Evolutionary conservation across 2,797 vertebrate genomes (phyloP), one percentile per base, ranked within the genome.

Genomic region (Lagocephalus sceleratus): DNA sequence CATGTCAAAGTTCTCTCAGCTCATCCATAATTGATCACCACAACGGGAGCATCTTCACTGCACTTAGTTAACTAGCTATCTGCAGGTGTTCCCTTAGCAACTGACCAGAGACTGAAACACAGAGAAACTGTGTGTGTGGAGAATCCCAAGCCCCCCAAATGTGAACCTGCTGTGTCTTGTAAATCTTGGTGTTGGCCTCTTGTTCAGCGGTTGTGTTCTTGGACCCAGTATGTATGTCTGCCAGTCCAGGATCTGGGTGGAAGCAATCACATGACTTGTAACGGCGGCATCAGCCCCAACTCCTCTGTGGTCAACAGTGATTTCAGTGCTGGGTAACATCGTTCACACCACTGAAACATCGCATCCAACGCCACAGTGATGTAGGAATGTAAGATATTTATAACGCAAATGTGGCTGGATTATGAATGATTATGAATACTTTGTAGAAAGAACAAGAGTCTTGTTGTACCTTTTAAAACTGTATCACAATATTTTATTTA

Each of bases 1-100:
- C 88, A 90, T 90, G 90, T 91, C 85, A 84, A 86, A 89, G 86
- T 91, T 89, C 83, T 83, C 86, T 86, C 73, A 6, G 73, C 73
- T 84, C 89, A 90, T 92, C 82, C 87, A 91, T 92, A 88, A 91
- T 91, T 90, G 85, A 91, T 91, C 64, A 52, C 61, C 77, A 75
- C 82, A 77, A 81, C 65, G 79, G 79, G 70, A 78, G 79, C 83
- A 82, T 89, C 87, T 82, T 80, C 69, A 21, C 87, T 85, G 85
- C 88, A 88, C 87, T 90, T 89, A 88, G 86, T 90, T 89, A 90
- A 89, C 87, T 83, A 84, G 87, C 83, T 81, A 85, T 85, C 78
- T 86, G 83, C 85, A 90, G 84, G 86, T 89, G 85, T 86, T 88
- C 82, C 85, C 81, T 82, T 73, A 84, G 83, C 84, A 88, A 86